A percentile compares a stretch with the other conserved stretches of the same genome.
phyloP scores from a whole-genome alignment of 1,140 invertebrate genomes.

The Oryctes rhinoceros region DNA sequence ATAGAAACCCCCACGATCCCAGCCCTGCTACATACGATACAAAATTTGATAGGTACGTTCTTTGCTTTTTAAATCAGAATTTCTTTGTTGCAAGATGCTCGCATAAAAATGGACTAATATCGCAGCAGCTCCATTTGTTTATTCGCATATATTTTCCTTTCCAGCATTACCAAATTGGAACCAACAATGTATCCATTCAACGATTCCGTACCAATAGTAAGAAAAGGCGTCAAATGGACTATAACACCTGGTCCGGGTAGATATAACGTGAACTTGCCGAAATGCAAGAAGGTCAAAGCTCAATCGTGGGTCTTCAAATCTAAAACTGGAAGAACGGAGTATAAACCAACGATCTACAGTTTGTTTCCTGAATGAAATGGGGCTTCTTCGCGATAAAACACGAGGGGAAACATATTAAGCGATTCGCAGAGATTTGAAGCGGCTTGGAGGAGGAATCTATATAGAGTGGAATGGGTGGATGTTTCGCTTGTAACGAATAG shows the following conservation, averaged over 20 bases:
- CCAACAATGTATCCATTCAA: slow-evolving; percentile 49
- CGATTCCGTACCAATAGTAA: slow-evolving; percentile 48
- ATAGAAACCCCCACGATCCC: slow-evolving; percentile 53
- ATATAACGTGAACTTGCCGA: slow-evolving; percentile 49
- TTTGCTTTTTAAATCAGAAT: too few species aligned
- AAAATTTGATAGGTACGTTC: slow-evolving; percentile 11
- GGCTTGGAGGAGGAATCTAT: too few species aligned
- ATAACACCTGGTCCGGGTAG: slow-evolving; percentile 54
- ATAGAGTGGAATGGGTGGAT: too few species aligned
- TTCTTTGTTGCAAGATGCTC: too few species aligned
- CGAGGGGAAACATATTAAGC: too few species aligned
- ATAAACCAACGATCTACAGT: slow-evolving; percentile 47
- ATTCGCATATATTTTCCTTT: too few species aligned
- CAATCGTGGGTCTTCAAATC: slow-evolving; percentile 53
- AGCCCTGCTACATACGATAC: slow-evolving; percentile 52
- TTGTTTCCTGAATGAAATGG: neutral
- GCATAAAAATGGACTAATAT: too few species aligned
- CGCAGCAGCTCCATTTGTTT: too few species aligned
- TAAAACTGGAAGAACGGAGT: slow-evolving; percentile 45
- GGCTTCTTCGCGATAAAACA: too few species aligned
- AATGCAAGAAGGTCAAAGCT: slow-evolving; percentile 46
- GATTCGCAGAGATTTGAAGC: too few species aligned
- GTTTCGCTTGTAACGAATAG: neutral
- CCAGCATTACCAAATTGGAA: slow-evolving; percentile 46
- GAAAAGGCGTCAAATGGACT: slow-evolving; percentile 50